These are phyloP conservation scores for Ursus arctos DNA, from an alignment of 2,113 vertebrate species.

Conservation along the genomic window DNA sequence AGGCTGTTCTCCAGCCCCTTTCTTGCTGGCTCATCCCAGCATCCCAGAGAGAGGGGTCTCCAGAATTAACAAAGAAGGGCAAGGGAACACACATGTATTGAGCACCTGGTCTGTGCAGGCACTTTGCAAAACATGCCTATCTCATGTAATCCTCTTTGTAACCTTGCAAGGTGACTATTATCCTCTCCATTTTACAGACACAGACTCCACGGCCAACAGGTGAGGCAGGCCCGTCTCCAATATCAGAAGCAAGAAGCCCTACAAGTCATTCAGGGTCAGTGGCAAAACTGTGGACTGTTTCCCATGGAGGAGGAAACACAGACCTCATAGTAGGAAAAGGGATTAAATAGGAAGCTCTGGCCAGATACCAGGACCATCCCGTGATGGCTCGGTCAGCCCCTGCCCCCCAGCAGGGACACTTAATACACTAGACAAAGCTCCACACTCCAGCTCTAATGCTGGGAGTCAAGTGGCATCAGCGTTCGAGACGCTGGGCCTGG, in stretches of 20 bases:
- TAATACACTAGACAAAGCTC: slow-evolving; percentile 76
- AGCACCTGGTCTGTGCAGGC: not conserved
- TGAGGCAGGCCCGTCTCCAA: not conserved
- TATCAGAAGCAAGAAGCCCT: not conserved
- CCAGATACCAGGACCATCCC: slow-evolving; percentile 47
- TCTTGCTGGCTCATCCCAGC: not conserved
- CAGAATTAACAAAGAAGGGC: not conserved
- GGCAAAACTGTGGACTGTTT: not conserved
- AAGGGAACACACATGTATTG: not conserved
- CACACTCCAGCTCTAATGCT: slow-evolving; percentile 47
- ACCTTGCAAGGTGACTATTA: not conserved
- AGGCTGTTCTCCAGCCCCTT: not conserved
- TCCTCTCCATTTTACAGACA: not conserved
- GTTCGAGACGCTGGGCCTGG: slow-evolving; percentile 74
- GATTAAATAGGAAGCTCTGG: slow-evolving; percentile 60
- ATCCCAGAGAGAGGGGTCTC: not conserved
- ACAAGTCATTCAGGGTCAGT: not conserved
- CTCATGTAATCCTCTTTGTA: not conserved
- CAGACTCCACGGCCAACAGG: not conserved
- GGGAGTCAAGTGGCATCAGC: slow-evolving; percentile 69
- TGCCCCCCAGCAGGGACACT: slow-evolving; percentile 41
- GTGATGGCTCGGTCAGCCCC: slow-evolving; percentile 63
- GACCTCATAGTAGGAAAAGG: not conserved
- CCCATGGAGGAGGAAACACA: not conserved
- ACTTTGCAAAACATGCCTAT: not conserved